Percentiles rank a stretch among this genome's conserved stretches.
Conservation (phyloP, 2,888 invertebrate genomes). For the Portevinia maculata region DNA sequence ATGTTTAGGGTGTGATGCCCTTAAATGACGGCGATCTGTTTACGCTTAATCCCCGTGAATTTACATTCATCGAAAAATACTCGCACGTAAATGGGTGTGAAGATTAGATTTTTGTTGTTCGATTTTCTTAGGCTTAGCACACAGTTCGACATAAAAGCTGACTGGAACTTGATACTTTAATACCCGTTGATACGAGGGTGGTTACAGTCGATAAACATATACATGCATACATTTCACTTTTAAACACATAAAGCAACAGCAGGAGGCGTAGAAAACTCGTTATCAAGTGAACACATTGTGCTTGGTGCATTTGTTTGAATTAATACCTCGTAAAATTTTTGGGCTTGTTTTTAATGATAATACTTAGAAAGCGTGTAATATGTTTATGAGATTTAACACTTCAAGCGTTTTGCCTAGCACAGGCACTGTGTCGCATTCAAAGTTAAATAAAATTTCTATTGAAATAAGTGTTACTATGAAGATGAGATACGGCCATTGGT, state of each 20-base stretch:
- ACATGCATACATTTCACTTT: constrained; percentile 8
- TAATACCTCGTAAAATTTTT: constrained; percentile 27
- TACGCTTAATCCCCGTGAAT: constrained; percentile 17
- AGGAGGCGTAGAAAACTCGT: constrained; percentile 4
- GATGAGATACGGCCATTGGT: no score
- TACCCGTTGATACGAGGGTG: no score
- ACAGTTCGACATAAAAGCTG: constrained; percentile 33
- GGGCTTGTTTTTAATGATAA: constrained; percentile 2
- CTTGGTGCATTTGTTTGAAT: constrained; percentile 8
- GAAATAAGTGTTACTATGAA: no score
- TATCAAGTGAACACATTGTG: constrained; percentile 12
- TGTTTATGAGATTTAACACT: constrained; percentile 15
- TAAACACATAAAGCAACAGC: constrained; percentile 13
- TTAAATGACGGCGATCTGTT: no score
- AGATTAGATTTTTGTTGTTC: constrained; percentile 14
- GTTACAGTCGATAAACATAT: constrained; percentile 24
- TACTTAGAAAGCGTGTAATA: constrained; percentile 27
- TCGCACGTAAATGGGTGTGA: constrained; percentile 50
- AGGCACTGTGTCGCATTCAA: constrained; percentile 10
- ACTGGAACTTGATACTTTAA: constrained; percentile 21
- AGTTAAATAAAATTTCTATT: no score
- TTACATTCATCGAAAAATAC: constrained; percentile 24
- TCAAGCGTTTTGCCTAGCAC: background rate
- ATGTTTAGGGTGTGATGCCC: background rate
- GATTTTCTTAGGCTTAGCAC: no score